Conservation (phyloP, 30 jellyfish, hydroid and myxozoan genomes). For the Cassiopea andromeda region DNA sequence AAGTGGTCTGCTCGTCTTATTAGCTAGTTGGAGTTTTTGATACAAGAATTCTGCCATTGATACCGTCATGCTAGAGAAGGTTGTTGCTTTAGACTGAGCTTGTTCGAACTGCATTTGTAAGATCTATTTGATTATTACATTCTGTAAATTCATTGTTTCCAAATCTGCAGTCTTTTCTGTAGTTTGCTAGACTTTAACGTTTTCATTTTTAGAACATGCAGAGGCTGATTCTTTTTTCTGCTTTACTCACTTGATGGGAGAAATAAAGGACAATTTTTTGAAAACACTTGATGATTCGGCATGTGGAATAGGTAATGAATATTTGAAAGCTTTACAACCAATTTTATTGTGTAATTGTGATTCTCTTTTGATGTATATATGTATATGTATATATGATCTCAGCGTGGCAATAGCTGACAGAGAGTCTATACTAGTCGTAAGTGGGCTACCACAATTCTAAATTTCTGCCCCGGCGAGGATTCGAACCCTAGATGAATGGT, state of each 20-base stretch:
- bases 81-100: too few relatives aligned
- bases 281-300: constrained; percentile 94
- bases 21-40: background rate
- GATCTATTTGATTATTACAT: background rate
- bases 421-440: too few relatives aligned
- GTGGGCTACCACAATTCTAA: too few relatives aligned
- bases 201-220: constrained; percentile 74
- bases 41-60: too few relatives aligned
- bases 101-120: background rate
- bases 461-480: too few relatives aligned
- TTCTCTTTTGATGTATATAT: background rate
- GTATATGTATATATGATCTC: too few relatives aligned
- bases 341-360: background rate
- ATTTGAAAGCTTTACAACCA: background rate
- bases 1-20: background rate
- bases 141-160: background rate
- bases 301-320: constrained; percentile 79
- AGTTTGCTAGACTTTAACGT: background rate
- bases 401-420: too few relatives aligned
- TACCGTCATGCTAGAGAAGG: too few relatives aligned
- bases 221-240: constrained; percentile 95
- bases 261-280: constrained; percentile 87
- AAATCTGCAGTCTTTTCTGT: background rate
- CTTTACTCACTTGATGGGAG: constrained; percentile 96
- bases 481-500: too few relatives aligned